Conservation (phyloP, 2,113 vertebrate species). For the Aspiorhynchus laticeps region DNA sequence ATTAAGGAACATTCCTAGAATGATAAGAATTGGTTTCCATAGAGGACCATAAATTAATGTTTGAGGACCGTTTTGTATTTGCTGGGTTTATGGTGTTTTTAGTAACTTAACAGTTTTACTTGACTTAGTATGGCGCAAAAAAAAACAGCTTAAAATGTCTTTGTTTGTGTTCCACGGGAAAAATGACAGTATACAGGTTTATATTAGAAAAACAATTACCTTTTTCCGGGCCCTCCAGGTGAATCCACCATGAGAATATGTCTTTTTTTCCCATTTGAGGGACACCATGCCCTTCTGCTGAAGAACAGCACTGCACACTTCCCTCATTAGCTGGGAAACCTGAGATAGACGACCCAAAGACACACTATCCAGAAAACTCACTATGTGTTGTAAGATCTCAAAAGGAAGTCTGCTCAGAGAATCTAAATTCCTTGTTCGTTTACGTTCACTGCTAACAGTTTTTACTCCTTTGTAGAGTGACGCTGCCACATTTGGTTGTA, state of each 20-base stretch:
- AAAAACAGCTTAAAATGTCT: background rate
- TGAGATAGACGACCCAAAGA: slow-evolving; percentile 90
- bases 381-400: slow-evolving; percentile 89
- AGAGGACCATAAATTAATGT: background rate
- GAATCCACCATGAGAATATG: slow-evolving; percentile 79
- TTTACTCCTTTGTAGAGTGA: slow-evolving; percentile 49
- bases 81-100: background rate
- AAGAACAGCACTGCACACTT: slow-evolving; percentile 87
- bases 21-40: background rate
- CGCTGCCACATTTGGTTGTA: slow-evolving; percentile 77
- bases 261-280: slow-evolving; percentile 87
- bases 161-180: background rate
- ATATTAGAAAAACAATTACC: slow-evolving; percentile 65
- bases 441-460: slow-evolving; percentile 28
- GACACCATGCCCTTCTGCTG: slow-evolving; percentile 92
- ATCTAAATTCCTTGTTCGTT: slow-evolving; percentile 67
- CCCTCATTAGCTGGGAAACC: slow-evolving; percentile 89
- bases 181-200: background rate
- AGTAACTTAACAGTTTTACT: background rate
- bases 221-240: slow-evolving; percentile 84
- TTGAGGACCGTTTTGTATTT: background rate
- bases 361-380: slow-evolving; percentile 89
- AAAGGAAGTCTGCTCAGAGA: slow-evolving; percentile 84
- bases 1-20: background rate
- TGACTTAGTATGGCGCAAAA: background rate